Conservation (phyloP, 2,888 invertebrate genomes). For the Camptogramma bilineatum region DNA sequence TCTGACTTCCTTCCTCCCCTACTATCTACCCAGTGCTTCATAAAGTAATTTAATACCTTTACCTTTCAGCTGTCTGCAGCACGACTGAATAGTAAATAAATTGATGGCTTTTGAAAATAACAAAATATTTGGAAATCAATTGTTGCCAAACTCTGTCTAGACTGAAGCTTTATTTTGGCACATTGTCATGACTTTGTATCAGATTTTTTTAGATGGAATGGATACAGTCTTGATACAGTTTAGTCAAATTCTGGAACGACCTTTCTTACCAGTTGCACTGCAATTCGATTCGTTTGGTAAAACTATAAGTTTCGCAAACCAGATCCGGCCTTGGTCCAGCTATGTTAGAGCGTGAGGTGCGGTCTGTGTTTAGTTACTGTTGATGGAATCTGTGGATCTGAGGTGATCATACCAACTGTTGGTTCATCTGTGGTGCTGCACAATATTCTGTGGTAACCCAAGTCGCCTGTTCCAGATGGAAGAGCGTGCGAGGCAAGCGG, state of each 20-base stretch:
- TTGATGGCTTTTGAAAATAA: slow-evolving; percentile 5
- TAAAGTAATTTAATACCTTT: not conserved
- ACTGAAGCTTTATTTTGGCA: slow-evolving; percentile 28
- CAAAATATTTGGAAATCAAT: slow-evolving; percentile 19
- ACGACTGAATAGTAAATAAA: not conserved
- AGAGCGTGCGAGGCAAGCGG: slow-evolving; percentile 71
- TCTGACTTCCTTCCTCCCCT: slow-evolving; percentile 13
- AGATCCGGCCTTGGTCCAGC: slow-evolving; percentile 40
- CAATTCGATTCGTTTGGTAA: slow-evolving; percentile 6
- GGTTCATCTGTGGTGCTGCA: slow-evolving; percentile 12
- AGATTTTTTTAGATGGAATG: not conserved
- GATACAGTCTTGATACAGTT: not conserved
- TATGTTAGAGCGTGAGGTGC: slow-evolving; percentile 48
- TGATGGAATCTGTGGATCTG: slow-evolving; percentile 10
- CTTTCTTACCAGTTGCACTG: slow-evolving; percentile 4
- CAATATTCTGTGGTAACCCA: slow-evolving; percentile 56
- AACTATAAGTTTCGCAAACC: slow-evolving; percentile 27
- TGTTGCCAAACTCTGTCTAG: slow-evolving; percentile 25
- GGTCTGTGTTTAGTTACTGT: slow-evolving; percentile 34
- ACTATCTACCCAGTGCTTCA: not conserved
- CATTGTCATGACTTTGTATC: slow-evolving; percentile 30
- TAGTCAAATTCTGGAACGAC: not conserved
- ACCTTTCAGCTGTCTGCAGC: not conserved
- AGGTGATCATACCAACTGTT: slow-evolving; percentile 21
- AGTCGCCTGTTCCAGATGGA: slow-evolving; percentile 78